Conservation (phyloP, 1,140 invertebrate genomes). For the Drosophila elegans region DNA sequence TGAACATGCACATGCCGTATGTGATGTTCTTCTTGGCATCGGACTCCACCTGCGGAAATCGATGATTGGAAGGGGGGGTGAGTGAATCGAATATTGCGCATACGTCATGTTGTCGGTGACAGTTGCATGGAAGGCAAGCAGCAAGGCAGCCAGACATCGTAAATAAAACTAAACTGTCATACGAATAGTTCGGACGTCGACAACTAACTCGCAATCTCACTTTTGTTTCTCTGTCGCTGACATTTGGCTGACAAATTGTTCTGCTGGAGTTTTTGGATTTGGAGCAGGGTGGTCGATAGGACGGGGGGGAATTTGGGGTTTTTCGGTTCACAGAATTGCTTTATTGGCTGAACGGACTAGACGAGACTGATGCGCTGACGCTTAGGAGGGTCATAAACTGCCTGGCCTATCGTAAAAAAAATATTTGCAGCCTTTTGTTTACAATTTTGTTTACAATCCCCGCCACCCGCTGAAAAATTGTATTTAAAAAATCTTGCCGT, state of each 20-base stretch:
- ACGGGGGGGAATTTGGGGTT: neutral
- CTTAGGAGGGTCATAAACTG: constrained; percentile 51
- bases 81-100: constrained; percentile 46
- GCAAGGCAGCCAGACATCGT: constrained; percentile 41
- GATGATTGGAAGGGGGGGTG: neutral
- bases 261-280: constrained; percentile 20
- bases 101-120: constrained; percentile 53
- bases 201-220: constrained; percentile 53
- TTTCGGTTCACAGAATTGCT: constrained; percentile 1
- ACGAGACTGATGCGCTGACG: constrained; percentile 23
- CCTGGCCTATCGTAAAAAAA: constrained; percentile 68
- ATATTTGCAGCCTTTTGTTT: constrained; percentile 70
- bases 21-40: constrained; percentile 50
- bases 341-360: constrained; percentile 39
- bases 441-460: constrained; percentile 68
- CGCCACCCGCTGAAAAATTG: constrained; percentile 39
- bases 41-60: constrained; percentile 23
- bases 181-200: constrained; percentile 47
- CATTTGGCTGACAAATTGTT: constrained; percentile 48
- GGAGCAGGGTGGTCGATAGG: neutral
- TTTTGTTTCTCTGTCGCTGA: constrained; percentile 42
- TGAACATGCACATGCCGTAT: constrained; percentile 57
- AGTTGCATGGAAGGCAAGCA: constrained; percentile 63
- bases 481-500: constrained; percentile 62
- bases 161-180: constrained; percentile 56